A percentile compares a stretch with the other conserved stretches of the same genome.
Conservation (phyloP, 1,140 invertebrate genomes). For the Acromyrmex echinatior region DNA sequence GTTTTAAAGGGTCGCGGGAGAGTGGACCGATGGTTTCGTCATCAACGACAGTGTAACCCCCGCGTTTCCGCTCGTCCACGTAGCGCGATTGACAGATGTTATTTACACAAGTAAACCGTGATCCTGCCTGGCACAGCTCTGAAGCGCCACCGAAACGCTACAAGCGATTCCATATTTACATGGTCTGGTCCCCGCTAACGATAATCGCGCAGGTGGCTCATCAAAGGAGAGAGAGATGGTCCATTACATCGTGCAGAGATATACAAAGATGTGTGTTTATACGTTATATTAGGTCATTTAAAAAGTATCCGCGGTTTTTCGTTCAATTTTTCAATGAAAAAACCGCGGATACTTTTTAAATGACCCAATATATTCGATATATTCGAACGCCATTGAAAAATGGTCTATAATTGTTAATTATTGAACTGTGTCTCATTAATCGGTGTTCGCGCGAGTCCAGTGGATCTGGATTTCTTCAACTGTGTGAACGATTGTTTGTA, state of each 20-base stretch:
- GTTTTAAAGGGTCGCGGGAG: conserved; percentile 49
- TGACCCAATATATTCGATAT: background rate
- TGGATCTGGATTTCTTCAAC: too few species aligned
- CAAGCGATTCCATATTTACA: conserved; percentile 62
- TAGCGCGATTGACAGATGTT: conserved; percentile 84
- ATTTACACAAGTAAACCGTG: conserved; percentile 79
- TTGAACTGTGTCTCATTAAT: background rate
- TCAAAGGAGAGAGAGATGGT: conserved; percentile 46
- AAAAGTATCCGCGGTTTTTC: too few species aligned
- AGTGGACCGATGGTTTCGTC: conserved; percentile 25
- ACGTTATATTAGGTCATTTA: background rate
- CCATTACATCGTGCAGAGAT: conserved; percentile 16
- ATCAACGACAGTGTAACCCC: background rate
- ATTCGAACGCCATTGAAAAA: too few species aligned
- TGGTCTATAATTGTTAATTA: background rate
- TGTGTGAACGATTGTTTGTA: too few species aligned
- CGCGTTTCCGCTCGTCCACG: conserved; percentile 35
- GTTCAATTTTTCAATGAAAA: too few species aligned
- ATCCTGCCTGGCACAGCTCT: conserved; percentile 46
- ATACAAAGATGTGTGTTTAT: conserved; percentile 25
- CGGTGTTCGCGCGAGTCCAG: too few species aligned
- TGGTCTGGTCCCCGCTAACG: conserved; percentile 30
- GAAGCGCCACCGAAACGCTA: conserved; percentile 48
- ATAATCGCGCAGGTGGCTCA: conserved; percentile 53
- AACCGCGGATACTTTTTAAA: too few species aligned